Base-by-base conservation (phyloP, 2,797 vertebrate genomes). In the Danio aesculapii region DNA sequence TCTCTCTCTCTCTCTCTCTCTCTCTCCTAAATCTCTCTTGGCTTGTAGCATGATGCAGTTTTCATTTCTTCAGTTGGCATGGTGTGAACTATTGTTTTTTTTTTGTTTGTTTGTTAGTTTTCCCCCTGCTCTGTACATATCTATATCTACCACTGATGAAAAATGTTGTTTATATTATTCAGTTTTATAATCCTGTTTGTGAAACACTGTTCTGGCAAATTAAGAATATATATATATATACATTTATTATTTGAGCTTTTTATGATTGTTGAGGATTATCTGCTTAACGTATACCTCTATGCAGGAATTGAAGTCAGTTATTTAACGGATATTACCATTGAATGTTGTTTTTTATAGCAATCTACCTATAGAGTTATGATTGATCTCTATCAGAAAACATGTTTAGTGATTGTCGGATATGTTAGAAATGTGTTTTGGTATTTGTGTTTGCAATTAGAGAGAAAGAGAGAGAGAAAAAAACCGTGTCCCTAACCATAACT, bases 151-250 rank as follows among this genome's bases (percentile, higher is more conserved):
- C 72, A 71, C 77, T 70, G 30, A 58, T 92, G 92, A 53, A 64
- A 93, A 93, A 92, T 93, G 92, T 94, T 94, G 94, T 95, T 95
- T 94, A 95, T 94, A 95, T 94, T 53, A 13, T 93, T 94, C 91
- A 89, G 92, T 95, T 95, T 95, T 95, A 94, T 95, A 95, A 95
- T 90, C 91, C 92, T 94, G 91, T 94, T 93, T 94, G 94, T 95
- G 94, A 93, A 92, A 93, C 91, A 94, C 91, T 88, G 88, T 90
- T 85, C 93, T 93, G 85, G 88, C 92, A 93, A 90, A 91, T 90
- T 86, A 90, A 57, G 68, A 58, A 58, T 79, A 81, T 82, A 81
- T 86, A 92, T 88, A 85, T 90, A 92, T 89, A 91, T 87, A 91
- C 88, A 92, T 91, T 83, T 92, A 91, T 92, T 85, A 91, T 92